Base-by-base conservation (phyloP, 2,797 vertebrate species). In the Hoplostethus atlanticus region DNA sequence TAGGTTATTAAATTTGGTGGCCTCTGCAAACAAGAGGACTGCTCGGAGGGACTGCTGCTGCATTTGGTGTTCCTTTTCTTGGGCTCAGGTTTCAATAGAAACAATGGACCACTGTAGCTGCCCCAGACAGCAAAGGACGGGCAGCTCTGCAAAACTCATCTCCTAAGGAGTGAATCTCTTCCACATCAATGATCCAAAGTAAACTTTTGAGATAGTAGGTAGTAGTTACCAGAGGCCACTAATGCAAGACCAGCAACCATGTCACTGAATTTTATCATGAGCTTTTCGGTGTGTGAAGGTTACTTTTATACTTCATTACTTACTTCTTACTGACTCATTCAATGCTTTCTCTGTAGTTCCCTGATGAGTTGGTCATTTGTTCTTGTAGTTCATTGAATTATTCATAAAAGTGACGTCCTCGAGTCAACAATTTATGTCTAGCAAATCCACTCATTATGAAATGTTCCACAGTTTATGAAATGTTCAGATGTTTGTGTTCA, bases 81-180 rank as follows among this genome's bases (percentile, higher is more conserved):
- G 76, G 79, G 88, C 88, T 95, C 93, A 96, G 95, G 91, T 98
- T 98, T 97, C 97, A 94, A 80, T 79, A 85, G 94, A 96, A 95
- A 97, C 96, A 97, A 96, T 96, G 94, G 85, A 77, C 59, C 89
- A 85, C 90, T 95, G 93, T 94, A 95, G 94, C 91, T 82, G 91
- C 83, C 91, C 81, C 91, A 96, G 94, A 93, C 94, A 93, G 94
- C 91, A 93, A 91, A 95, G 95, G 95, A 95, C 94, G 94, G 94
- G 93, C 92, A 90, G 91, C 95, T 95, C 95, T 96, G 96, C 94
- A 94, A 94, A 93, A 94, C 94, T 96, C 96, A 96, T 96, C 96
- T 96, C 89, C 94, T 52, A 47, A 80, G 61, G 77, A 64, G 73
- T 73, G 73, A 42, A 81, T 84, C 80, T 73, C 78, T 64, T 76